Conservation (phyloP, 2,888 invertebrate species). For the Noctua janthe region DNA sequence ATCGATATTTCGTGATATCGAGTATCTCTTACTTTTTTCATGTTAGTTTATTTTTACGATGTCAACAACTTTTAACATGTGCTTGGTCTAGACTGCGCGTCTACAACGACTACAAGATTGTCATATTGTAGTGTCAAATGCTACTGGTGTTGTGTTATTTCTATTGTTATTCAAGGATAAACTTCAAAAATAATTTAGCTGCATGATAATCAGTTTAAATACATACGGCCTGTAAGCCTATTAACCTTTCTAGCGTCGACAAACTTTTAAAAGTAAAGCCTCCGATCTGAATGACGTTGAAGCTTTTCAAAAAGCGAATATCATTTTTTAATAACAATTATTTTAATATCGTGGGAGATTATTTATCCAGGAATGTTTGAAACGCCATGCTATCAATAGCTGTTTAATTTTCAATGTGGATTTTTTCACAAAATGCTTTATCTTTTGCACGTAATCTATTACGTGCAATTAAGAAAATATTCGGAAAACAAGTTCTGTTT, state of each 20-base stretch:
- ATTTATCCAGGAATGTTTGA: neutral
- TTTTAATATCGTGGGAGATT: conserved; percentile 30
- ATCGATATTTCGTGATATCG: conserved; percentile 37
- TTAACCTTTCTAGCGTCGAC: neutral
- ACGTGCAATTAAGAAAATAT: conserved; percentile 28
- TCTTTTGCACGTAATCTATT: conserved; percentile 1
- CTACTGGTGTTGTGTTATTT: neutral
- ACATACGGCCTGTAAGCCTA: neutral
- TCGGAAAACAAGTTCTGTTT: conserved; percentile 41
- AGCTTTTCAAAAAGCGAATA: neutral
- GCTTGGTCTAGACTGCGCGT: conserved; percentile 40
- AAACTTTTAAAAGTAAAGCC: neutral
- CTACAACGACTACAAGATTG: conserved; percentile 8
- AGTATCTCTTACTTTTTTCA: conserved; percentile 23
- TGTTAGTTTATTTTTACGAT: conserved; percentile 32
- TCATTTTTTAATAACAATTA: neutral
- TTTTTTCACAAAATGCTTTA: conserved; percentile 13
- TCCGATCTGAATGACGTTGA: neutral
- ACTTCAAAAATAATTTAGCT: too few species aligned
- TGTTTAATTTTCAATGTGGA: conserved; percentile 7
- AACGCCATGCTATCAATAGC: neutral
- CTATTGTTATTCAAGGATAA: neutral
- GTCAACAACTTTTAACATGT: conserved; percentile 32
- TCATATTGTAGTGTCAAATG: neutral
- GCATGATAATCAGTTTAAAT: neutral